Conservation (phyloP, 2,113 vertebrate genomes). For the Erpornis zantholeuca region DNA sequence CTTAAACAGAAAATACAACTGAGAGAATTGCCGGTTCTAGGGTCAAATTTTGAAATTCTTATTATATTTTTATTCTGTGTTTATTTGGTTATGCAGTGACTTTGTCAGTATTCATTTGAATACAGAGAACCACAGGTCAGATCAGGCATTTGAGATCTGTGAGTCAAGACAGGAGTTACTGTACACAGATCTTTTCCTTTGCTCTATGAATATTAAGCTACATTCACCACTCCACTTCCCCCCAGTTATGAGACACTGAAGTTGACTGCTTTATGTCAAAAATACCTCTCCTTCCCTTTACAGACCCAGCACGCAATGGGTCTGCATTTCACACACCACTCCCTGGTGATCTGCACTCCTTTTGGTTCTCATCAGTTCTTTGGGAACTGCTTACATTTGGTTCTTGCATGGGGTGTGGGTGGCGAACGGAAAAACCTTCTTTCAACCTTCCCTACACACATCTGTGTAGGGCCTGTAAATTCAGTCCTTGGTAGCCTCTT, state of each 20-base stretch:
- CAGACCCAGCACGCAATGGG: background rate
- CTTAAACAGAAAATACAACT: background rate
- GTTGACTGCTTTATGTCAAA: background rate
- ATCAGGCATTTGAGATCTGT: background rate
- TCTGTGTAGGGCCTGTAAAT: constrained; percentile 22
- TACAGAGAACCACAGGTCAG: background rate
- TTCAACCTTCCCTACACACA: background rate
- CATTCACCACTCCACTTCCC: background rate
- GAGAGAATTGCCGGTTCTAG: background rate
- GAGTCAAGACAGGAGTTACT: background rate
- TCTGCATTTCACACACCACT: background rate
- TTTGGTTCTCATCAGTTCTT: constrained; percentile 27
- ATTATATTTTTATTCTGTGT: background rate
- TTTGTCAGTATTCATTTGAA: background rate
- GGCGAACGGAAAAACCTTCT: background rate
- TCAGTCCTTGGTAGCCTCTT: background rate
- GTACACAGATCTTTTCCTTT: background rate
- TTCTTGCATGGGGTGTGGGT: background rate
- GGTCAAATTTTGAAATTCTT: background rate
- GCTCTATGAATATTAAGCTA: background rate
- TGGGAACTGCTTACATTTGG: background rate
- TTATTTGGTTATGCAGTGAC: background rate
- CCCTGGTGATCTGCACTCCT: background rate
- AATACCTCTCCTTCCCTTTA: background rate
- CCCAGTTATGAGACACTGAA: background rate